Percentiles rank a stretch among this genome's conserved stretches.
These are phyloP conservation scores for Motacilla tschutschensis DNA, from an alignment of 2,113 vertebrate species.

Conservation along the genomic window DNA sequence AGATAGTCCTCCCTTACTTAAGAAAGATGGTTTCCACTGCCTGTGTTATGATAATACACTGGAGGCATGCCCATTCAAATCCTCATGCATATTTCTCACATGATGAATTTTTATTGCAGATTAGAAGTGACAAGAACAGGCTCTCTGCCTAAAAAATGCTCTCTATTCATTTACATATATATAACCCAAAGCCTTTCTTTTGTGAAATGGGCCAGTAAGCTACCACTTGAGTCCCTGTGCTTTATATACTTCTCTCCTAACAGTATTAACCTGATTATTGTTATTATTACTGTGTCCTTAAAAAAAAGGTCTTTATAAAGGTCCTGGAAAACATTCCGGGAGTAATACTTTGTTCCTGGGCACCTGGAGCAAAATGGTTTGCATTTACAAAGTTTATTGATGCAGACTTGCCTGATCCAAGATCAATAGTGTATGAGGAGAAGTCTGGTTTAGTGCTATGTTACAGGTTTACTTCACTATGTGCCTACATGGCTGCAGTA, in stretches of 20 bases:
- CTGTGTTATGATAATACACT: constrained; percentile 3
- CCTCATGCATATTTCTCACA: constrained; percentile 40
- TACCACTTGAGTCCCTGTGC: neutral
- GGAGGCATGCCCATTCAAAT: constrained; percentile 16
- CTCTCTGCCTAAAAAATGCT: constrained; percentile 28
- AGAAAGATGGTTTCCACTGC: constrained; percentile 9
- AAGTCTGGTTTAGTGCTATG: neutral
- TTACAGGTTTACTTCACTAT: neutral
- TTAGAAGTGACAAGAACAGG: constrained; percentile 41
- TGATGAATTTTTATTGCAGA: constrained; percentile 43
- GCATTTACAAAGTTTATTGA: neutral
- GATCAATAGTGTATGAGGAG: neutral
- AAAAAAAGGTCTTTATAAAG: neutral
- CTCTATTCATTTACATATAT: constrained; percentile 38
- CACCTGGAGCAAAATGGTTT: neutral
- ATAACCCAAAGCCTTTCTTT: constrained; percentile 10
- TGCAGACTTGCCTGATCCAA: neutral
- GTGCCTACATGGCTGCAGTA: fast-evolving
- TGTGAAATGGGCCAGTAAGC: constrained; percentile 2
- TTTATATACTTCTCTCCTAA: neutral
- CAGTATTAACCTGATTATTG: neutral
- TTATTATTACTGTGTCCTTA: neutral
- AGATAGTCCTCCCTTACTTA: neutral
- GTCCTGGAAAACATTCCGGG: neutral
- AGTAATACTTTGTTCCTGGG: neutral